A percentile compares a stretch with the other conserved stretches of the same genome.
Conservation (phyloP, 2,113 vertebrate genomes). For the Vireo altiloquus region DNA sequence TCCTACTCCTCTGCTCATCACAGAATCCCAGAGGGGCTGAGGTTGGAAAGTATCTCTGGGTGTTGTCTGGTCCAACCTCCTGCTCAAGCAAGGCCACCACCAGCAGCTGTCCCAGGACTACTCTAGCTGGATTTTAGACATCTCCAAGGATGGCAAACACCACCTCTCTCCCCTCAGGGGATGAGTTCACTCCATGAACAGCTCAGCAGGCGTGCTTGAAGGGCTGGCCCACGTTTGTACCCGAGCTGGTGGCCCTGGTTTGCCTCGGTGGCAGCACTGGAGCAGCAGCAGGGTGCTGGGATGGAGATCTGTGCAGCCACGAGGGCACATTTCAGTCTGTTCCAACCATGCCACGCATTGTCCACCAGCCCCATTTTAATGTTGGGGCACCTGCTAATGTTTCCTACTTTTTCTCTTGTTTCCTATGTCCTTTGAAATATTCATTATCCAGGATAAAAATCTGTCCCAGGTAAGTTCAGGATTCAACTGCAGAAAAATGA, state of each 20-base stretch:
- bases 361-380: neutral
- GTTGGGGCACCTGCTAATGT: neutral
- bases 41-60: neutral
- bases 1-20: neutral
- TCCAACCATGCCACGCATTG: neutral
- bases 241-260: neutral
- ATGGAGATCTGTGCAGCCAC: neutral
- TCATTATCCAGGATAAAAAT: neutral
- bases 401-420: neutral
- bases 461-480: neutral
- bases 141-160: neutral
- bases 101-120: neutral
- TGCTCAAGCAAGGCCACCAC: neutral
- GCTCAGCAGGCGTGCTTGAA: accelerated
- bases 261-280: accelerated
- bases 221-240: neutral
- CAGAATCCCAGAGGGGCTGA: neutral
- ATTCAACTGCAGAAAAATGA: neutral
- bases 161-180: neutral
- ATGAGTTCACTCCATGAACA: neutral
- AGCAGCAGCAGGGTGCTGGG: neutral
- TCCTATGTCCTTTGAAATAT: neutral
- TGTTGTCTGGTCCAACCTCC: too few relatives aligned
- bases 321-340: accelerated
- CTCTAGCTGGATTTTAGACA: neutral